These are phyloP conservation scores for Frieseomelitta varia DNA, from an alignment of 1,140 invertebrate genomes.

Conservation along the genomic window DNA sequence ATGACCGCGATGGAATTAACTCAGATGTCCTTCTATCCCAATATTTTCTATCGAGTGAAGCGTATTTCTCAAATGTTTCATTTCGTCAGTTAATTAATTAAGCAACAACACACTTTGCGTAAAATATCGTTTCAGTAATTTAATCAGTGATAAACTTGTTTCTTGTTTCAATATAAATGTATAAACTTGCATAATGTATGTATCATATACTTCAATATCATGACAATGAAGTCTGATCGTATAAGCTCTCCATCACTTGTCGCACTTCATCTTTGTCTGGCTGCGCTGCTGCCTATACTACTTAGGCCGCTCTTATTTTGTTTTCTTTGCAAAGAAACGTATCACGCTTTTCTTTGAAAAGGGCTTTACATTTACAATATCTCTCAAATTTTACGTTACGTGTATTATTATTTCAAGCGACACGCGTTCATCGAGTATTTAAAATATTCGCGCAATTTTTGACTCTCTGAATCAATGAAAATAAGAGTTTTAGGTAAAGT, in stretches of 20 bases:
- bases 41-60: background rate
- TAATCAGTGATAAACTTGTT: no score
- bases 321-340: background rate
- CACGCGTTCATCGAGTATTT: background rate
- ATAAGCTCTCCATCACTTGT: background rate
- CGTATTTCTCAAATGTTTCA: background rate
- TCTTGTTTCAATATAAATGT: background rate
- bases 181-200: background rate
- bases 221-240: background rate
- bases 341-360: background rate
- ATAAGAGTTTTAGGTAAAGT: background rate
- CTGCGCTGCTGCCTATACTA: background rate
- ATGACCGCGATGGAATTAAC: background rate
- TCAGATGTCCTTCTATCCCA: background rate
- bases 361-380: accelerated
- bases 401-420: background rate
- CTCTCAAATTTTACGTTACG: background rate
- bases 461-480: background rate
- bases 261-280: background rate
- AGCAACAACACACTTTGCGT: background rate
- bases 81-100: background rate
- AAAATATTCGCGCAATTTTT: no score
- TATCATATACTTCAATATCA: no score
- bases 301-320: background rate
- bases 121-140: background rate